Evolutionary conservation across 2,797 vertebrate species (phyloP), one percentile per base, ranked within the genome.

Genomic region (Glyptemys insculpta): DNA sequence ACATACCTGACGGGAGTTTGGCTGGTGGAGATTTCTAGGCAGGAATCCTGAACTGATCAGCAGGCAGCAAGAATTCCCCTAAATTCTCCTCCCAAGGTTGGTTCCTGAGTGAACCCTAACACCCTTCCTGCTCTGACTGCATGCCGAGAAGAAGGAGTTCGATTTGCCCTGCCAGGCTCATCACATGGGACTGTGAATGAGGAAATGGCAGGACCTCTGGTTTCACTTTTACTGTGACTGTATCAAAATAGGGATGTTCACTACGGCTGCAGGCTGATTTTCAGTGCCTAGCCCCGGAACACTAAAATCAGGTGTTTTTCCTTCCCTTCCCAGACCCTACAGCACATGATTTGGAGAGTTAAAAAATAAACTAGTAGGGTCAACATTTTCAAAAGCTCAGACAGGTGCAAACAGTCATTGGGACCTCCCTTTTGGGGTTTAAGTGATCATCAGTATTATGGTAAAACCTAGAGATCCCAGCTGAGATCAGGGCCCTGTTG

Each of bases 181-280:
- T 86, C 87, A 86, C 83, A 65, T 82, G 87, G 9, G 50, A 79
- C 54, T 12, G 18, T 37, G 19, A 37, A 37, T 37, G 19, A 23
- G 65, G 65, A 72, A 72, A 72, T n/a, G n/a, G 19, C n/a, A 72
- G 65, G 18, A 72, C n/a, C n/a, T 74, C 56, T 59, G 78, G 44
- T 88, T 92, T 89, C 83, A 12, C 31, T 92, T 89, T 86, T 83
- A 78, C 21, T 74, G 12, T 29, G 23, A n/a, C 34, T 4, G 34
- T 41, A 54, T 31, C 21, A 37, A 16, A 27, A 44, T 44, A 44
- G n/a, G n/a, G n/a, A n/a, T n/a, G n/a, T n/a, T n/a, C n/a, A n/a
- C n/a, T n/a, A n/a, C n/a, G n/a, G n/a, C n/a, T n/a, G n/a, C n/a
- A n/a, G 18, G 34, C 31, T 37, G 62, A 68, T 68, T n/a, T n/a